Evolutionary conservation across 2,888 invertebrate genomes (phyloP).

Genomic region (Zygaena filipendulae): DNA sequence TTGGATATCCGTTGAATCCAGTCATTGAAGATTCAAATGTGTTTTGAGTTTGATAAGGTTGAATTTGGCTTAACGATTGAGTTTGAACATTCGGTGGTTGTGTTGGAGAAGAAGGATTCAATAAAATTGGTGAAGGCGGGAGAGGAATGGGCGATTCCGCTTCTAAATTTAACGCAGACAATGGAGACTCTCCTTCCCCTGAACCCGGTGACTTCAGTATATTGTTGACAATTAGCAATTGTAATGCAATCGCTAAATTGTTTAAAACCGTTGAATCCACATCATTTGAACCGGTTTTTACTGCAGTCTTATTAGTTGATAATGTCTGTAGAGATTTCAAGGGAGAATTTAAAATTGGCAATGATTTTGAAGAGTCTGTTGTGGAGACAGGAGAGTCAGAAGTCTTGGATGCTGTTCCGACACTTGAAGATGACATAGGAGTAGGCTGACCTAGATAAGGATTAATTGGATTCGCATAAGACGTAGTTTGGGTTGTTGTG

Average conservation of each 20-base stretch:
- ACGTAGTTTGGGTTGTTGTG: too few species aligned
- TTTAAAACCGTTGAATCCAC: constrained; percentile 42
- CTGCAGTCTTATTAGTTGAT: too few species aligned
- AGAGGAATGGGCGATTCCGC: constrained; percentile 5
- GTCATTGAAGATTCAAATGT: constrained; percentile 12
- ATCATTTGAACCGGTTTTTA: too few species aligned
- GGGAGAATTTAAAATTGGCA: too few species aligned
- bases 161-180: constrained; percentile 7
- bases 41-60: constrained; percentile 5
- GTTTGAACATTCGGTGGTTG: neutral
- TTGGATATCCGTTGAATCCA: constrained; percentile 19
- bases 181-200: constrained; percentile 17
- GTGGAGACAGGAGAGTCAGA: too few species aligned
- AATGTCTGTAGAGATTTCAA: too few species aligned
- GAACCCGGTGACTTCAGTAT: constrained; percentile 33
- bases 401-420: too few species aligned
- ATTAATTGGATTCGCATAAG: too few species aligned
- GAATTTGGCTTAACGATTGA: constrained; percentile 2
- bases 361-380: too few species aligned
- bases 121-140: neutral
- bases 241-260: constrained; percentile 48
- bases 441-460: too few species aligned
- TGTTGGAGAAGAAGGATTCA: neutral
- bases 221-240: constrained; percentile 42
- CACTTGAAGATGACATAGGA: too few species aligned